Evolutionary conservation across 2,113 vertebrate genomes (phyloP).

Genomic region (Poeciliopsis prolifica): DNA sequence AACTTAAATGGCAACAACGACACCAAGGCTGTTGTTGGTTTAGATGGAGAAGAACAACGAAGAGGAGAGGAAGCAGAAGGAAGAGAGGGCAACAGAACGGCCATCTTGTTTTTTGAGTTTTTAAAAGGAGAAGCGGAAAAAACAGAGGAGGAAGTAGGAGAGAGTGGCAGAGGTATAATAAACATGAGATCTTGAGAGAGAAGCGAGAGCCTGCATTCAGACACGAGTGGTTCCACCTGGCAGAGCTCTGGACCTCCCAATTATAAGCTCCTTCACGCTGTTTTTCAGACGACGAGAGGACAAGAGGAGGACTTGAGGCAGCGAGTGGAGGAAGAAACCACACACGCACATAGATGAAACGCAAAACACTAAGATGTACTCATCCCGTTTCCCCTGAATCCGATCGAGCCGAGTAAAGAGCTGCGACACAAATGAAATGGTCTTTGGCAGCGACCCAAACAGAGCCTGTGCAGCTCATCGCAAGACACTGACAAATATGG

Average conservation of each 20-base stretch:
- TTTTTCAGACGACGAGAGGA: conserved; percentile 47
- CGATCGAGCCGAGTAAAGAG: background rate
- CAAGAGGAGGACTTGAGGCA: conserved; percentile 31
- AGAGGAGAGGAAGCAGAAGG: conserved; percentile 37
- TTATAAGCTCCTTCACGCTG: conserved; percentile 75
- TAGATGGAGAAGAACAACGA: conserved; percentile 1
- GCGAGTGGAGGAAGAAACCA: conserved; percentile 50
- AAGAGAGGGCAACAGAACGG: conserved; percentile 41
- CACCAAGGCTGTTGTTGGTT: no score
- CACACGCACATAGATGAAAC: conserved; percentile 25
- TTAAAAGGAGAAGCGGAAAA: conserved; percentile 46
- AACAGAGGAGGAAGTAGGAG: conserved; percentile 28
- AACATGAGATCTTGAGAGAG: conserved; percentile 65
- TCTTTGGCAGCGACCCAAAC: background rate
- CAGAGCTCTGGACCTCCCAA: conserved; percentile 77
- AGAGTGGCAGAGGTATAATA: conserved; percentile 49
- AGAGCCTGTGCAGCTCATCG: background rate
- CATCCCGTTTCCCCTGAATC: conserved; percentile 17
- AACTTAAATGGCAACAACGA: no score
- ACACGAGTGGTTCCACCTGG: conserved; percentile 84
- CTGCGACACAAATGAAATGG: background rate
- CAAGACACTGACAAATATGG: background rate
- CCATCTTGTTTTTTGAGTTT: conserved; percentile 26
- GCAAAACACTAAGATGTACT: conserved; percentile 8
- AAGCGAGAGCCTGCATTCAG: conserved; percentile 70